Base-by-base conservation (phyloP, 35 echinoderm and acorn worm species). In the Eucidaris tribuloides region DNA sequence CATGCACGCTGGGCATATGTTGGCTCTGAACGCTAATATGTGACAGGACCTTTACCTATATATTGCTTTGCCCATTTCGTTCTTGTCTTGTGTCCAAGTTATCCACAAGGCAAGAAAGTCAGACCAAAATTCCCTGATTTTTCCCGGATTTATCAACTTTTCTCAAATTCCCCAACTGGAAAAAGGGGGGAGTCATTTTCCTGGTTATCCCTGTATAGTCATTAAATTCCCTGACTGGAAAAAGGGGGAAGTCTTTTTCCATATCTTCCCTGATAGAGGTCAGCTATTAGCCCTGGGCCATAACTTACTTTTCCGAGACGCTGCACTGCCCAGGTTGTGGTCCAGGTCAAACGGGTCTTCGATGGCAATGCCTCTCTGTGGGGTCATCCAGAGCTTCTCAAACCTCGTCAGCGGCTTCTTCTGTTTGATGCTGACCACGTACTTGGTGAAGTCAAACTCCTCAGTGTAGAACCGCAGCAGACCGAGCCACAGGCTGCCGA, bases 331-430 rank as follows among this genome's bases (percentile, higher is more conserved):
- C 20, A 97, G 81, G 81, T 97, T 97, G 70, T 97, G 94, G 23
- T 88, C 85, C 50, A 97, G 62, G 57, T 97, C 94, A 86, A 97
- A 97, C 4, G 94, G 94, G 62, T 97, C 94, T 58, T 97, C 94
- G 15, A 97, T 97, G 31, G 94, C 85, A 76, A 92, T 78, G 7
- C 89, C 85, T 22, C 77, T 64, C 18, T 72, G 72, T 20, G 79
- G 45, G 9, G 70, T 76, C 41, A 83, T 95, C 94, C 94, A 97
- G 65, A 97, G 87, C 89, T 97, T 97, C 71, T 97, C 89, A 79
- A 97, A 97, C 46, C 89, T 55, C 35, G 94, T 92, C 15, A 97
- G 85, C 5, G 42, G 85, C 48, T 92, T 85, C 9, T 70, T 29
- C 72, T 97, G 94, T 22, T 85, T 66, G 27, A 86, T 92, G 72